A percentile compares a stretch with the other conserved stretches of the same genome.
Evolutionary conservation across 2,797 vertebrate species (phyloP).

Genomic region (Spheniscus humboldti): DNA sequence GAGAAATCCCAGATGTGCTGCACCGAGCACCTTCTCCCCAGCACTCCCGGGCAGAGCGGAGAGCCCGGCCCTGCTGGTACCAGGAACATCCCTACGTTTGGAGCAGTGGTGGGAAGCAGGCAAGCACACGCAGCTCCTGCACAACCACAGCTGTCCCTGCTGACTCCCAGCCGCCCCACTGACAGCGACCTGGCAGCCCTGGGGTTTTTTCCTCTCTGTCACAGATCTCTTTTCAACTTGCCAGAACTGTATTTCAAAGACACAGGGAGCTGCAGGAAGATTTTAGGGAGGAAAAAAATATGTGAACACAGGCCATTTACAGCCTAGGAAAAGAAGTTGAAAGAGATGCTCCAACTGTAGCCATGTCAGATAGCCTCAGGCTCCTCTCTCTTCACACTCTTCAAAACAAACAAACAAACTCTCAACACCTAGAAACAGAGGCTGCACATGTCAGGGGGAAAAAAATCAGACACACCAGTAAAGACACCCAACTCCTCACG

Average conservation of each 20-base stretch:
- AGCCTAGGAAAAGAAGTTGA: conserved; percentile 19
- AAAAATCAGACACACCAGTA: neutral
- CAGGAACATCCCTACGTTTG: rapidly evolving
- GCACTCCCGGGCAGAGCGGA: neutral
- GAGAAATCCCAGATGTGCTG: neutral
- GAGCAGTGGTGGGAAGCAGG: neutral
- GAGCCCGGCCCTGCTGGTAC: neutral
- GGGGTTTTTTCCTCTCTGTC: neutral
- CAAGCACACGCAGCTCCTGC: neutral
- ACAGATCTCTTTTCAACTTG: neutral
- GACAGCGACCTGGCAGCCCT: rapidly evolving
- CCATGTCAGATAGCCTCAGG: conserved; percentile 15
- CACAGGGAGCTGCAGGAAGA: neutral
- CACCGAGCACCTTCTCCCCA: neutral
- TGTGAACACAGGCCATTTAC: neutral
- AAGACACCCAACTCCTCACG: neutral
- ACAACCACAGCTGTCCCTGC: neutral
- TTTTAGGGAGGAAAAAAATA: neutral
- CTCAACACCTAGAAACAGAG: conserved; percentile 34
- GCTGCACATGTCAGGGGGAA: neutral
- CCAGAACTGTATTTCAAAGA: neutral
- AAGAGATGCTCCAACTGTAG: conserved; percentile 8
- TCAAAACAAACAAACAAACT: conserved; percentile 25
- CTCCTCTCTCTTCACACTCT: conserved; percentile 8
- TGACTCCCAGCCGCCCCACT: neutral